phyloP scores from a whole-genome alignment of 1,140 invertebrate genomes.

The Orius laevigatus region DNA sequence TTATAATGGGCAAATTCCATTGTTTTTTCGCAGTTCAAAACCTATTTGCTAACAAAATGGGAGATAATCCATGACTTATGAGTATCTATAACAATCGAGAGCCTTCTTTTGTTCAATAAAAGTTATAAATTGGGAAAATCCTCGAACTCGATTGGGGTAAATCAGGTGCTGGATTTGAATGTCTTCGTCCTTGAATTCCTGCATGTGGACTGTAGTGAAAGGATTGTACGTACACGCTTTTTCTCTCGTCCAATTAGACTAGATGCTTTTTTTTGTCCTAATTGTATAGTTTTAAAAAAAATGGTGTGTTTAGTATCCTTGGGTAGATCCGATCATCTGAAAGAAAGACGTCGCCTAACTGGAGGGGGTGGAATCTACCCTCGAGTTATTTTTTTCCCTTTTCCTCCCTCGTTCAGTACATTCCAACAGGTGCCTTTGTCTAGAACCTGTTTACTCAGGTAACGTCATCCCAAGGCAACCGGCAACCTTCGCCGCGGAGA shows the following conservation, averaged over 20 bases:
- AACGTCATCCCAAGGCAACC: constrained; percentile 11
- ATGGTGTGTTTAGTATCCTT: no score
- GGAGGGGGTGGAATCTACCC: constrained; percentile 3
- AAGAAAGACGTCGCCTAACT: not conserved
- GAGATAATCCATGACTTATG: no score
- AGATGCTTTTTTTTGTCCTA: no score
- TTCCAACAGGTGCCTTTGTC: constrained; percentile 12
- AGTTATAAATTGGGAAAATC: no score
- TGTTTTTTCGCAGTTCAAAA: no score
- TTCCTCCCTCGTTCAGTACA: constrained; percentile 6
- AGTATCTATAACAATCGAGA: no score
- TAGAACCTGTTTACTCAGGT: constrained; percentile 13
- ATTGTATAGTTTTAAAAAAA: no score
- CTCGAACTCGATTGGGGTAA: no score
- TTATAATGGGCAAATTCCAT: no score
- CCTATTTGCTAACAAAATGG: no score
- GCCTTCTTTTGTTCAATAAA: no score
- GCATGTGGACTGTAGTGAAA: not conserved
- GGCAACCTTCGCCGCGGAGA: constrained; percentile 6
- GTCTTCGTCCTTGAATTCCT: not conserved
- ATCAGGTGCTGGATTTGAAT: not conserved
- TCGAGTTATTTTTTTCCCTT: not conserved
- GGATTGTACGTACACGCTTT: not conserved
- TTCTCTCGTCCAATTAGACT: not conserved
- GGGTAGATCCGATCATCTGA: no score